phyloP scores from a whole-genome alignment of 2,888 invertebrate species.

The Cotesia congregata region DNA sequence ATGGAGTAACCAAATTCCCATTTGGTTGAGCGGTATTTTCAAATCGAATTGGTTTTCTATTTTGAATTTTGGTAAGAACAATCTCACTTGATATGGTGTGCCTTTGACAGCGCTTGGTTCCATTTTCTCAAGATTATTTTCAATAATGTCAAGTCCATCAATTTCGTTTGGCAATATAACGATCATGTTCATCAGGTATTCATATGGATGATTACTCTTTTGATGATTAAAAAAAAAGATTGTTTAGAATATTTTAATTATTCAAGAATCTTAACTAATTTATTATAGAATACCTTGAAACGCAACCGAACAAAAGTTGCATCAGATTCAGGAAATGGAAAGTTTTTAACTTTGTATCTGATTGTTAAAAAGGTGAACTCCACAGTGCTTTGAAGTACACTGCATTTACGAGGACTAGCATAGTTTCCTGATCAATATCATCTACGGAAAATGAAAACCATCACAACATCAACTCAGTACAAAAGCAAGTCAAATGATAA shows the following conservation, averaged over 20 bases:
- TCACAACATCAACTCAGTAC: too few relatives aligned
- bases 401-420: conserved; percentile 85
- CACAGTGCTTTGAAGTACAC: conserved; percentile 91
- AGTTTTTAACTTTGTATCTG: conserved; percentile 63
- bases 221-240: conserved; percentile 6
- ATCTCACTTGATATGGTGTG: conserved; percentile 74
- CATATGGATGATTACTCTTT: conserved; percentile 76
- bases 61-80: conserved; percentile 85
- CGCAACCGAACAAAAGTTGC: conserved; percentile 80
- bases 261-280: neutral
- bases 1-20: conserved; percentile 82
- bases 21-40: conserved; percentile 75
- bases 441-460: conserved; percentile 58
- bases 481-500: too few relatives aligned
- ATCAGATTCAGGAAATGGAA: conserved; percentile 77
- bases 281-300: conserved; percentile 70
- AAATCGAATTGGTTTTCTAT: conserved; percentile 82
- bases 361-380: conserved; percentile 76
- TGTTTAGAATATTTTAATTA: neutral
- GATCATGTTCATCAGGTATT: conserved; percentile 81
- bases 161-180: conserved; percentile 80
- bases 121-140: conserved; percentile 74
- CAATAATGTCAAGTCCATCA: conserved; percentile 76
- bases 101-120: conserved; percentile 72
- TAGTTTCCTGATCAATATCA: conserved; percentile 73